Evolutionary conservation across 2,113 vertebrate species (phyloP).

Genomic region (cat (Felis catus)): F.catus_Fca126_mat1.0 CM031423.1:69328001-69328500

Average conservation of each 20-base stretch:
- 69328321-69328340: neutral
- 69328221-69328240: fast-evolving
- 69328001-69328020: neutral
- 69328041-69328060: neutral
- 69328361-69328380: neutral
- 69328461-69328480: neutral
- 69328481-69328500: neutral
- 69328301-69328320: neutral
- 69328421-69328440: neutral
- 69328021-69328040: neutral
- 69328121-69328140: neutral
- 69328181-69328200: neutral
- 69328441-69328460: neutral
- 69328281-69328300: neutral
- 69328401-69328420: neutral
- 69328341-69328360: neutral
- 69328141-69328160: neutral
- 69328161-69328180: neutral
- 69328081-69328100: neutral
- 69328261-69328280: neutral
- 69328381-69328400: too few relatives aligned
- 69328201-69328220: neutral
- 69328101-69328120: neutral
- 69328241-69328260: neutral
- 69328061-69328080: neutral